These are phyloP conservation scores for Vanessa atalanta DNA, from an alignment of 1,140 invertebrate species.

Conservation along the genomic window DNA sequence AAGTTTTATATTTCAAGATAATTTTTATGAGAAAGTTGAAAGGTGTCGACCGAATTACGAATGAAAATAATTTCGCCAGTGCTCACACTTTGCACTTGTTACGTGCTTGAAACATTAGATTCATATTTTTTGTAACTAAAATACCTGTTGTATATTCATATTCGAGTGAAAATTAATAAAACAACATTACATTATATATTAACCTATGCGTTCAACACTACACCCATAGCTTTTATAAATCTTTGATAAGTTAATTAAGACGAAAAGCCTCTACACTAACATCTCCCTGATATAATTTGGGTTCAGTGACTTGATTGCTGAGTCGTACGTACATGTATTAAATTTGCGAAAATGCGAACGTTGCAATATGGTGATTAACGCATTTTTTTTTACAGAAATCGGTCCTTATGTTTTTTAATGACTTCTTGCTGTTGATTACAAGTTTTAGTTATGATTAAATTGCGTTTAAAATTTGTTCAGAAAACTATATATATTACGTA, in stretches of 20 bases:
- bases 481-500: too few relatives aligned
- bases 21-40: background rate
- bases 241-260: constrained; percentile 68
- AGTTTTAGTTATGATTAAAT: too few relatives aligned
- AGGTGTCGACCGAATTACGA: background rate
- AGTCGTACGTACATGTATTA: background rate
- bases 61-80: constrained; percentile 9
- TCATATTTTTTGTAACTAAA: background rate
- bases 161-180: constrained; percentile 25
- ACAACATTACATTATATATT: constrained; percentile 40
- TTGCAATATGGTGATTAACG: too few relatives aligned
- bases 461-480: too few relatives aligned
- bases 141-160: constrained; percentile 26
- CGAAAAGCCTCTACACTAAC: constrained; percentile 68
- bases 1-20: background rate
- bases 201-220: constrained; percentile 62
- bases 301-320: constrained; percentile 23
- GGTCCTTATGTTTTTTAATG: too few relatives aligned
- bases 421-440: too few relatives aligned
- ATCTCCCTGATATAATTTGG: constrained; percentile 68
- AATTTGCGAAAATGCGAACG: background rate
- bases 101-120: background rate
- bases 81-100: background rate
- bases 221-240: constrained; percentile 70
- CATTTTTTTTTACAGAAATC: too few relatives aligned